Evolutionary conservation across 2,888 invertebrate genomes (phyloP).

Genomic region (Furcula furcula): DNA sequence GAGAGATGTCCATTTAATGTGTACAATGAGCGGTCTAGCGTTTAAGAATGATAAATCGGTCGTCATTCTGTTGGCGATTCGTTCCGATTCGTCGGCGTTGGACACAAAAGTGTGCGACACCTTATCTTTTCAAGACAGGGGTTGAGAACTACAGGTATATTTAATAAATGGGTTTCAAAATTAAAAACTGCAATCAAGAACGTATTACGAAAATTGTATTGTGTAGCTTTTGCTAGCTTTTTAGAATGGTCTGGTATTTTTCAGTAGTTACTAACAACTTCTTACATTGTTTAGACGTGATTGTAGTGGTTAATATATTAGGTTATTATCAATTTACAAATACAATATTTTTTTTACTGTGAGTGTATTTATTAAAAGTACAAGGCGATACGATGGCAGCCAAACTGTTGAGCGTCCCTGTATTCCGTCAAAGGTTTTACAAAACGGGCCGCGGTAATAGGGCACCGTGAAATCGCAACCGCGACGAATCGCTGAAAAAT

Average conservation of each 20-base stretch:
- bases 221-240: too few relatives aligned
- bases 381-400: too few relatives aligned
- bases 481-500: conserved; percentile 81
- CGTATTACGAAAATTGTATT: too few relatives aligned
- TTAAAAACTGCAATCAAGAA: too few relatives aligned
- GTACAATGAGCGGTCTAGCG: conserved; percentile 59
- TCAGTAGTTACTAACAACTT: too few relatives aligned
- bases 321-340: too few relatives aligned
- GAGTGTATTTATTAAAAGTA: too few relatives aligned
- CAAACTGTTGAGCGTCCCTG: conserved; percentile 21
- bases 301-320: too few relatives aligned
- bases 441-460: conserved; percentile 59
- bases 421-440: conserved; percentile 27
- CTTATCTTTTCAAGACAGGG: conserved; percentile 35
- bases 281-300: too few relatives aligned
- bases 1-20: conserved; percentile 69
- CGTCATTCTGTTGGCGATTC: conserved; percentile 66
- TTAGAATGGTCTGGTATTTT: too few relatives aligned
- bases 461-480: conserved; percentile 73
- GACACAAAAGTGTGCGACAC: conserved; percentile 66
- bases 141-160: conserved; percentile 16
- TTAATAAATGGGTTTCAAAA: too few relatives aligned
- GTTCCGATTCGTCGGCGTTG: conserved; percentile 64
- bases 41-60: conserved; percentile 79
- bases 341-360: too few relatives aligned